Base-by-base conservation (phyloP, 2,797 vertebrate species). In the Sebastes kiyomatsui region DNA sequence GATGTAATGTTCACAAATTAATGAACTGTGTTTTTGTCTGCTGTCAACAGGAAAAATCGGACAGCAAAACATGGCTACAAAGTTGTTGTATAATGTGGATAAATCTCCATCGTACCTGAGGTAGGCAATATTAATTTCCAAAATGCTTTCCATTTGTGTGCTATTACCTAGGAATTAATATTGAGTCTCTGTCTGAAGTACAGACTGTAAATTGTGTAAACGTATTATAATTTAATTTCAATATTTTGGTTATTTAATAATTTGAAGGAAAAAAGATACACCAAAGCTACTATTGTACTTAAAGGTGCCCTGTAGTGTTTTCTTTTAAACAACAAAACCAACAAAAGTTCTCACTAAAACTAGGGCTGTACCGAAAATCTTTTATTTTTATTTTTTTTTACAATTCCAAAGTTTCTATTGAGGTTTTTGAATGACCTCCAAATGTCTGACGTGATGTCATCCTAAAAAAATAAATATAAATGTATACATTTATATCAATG, bases 31-130 rank as follows among this genome's bases (percentile, higher is more conserved):
- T 71, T 64, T 86, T 46, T 72, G 20, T 80, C 0, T 55, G 6
- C 79, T 69, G 35, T 82, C 35, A 59, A 84, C 83, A 94, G 91
- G 68, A 85, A 2, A 64, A 5, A 7, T 11, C 5, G 20, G 78
- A 79, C 67, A 66, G 27, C 13, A 25, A 71, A 74, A 18, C 49
- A 73, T 3, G 66, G 33, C 30, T 75, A 74, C 71, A 81, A 80
- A 9, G 7, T 85, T 0, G 11, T 4, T 52, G 49, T 80, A 42
- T 91, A 60, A 90, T 2, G 11, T 59, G 32, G 27, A 64, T 11
- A 12, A 3, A 70, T 42, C 22, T 38, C 2, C 1, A 20, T 30
- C 20, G 3, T 10, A 33, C 33, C 55, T 33, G 38, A 89, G 87
- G 90, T 90, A 77, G 13, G 75, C 1, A 22, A 32, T 56, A 33